phyloP scores from a whole-genome alignment of 2,888 invertebrate genomes.

The Tinea trinotella region DNA sequence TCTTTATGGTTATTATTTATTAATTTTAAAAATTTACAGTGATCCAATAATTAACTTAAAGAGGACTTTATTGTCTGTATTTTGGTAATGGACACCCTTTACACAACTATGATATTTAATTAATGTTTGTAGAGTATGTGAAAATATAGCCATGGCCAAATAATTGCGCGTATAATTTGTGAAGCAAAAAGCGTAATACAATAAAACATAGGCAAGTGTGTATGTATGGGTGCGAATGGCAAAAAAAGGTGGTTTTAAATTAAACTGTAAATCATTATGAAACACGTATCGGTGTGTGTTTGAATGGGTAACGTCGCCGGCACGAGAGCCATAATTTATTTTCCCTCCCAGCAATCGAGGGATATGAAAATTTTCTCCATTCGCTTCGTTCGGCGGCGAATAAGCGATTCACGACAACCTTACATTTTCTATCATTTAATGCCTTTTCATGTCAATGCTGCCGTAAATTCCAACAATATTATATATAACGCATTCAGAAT shows the following conservation, averaged over 20 bases:
- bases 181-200: neutral
- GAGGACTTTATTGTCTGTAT: too few species aligned
- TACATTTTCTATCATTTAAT: constrained; percentile 13
- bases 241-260: constrained; percentile 21
- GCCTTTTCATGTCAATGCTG: constrained; percentile 10
- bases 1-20: too few species aligned
- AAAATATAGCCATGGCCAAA: too few species aligned
- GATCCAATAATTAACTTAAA: too few species aligned
- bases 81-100: too few species aligned
- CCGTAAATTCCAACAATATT: neutral
- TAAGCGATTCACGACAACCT: constrained; percentile 1
- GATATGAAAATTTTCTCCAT: constrained; percentile 21
- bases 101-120: too few species aligned
- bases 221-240: neutral
- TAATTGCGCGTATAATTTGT: too few species aligned
- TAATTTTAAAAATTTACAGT: too few species aligned
- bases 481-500: too few species aligned
- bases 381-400: neutral
- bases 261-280: constrained; percentile 21
- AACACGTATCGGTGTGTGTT: constrained; percentile 21
- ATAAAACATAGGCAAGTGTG: neutral
- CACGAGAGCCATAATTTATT: constrained; percentile 22
- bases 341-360: constrained; percentile 19
- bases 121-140: too few species aligned
- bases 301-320: constrained; percentile 20